These are phyloP conservation scores for Hemaris fuciformis DNA, from an alignment of 2,888 invertebrate genomes.

Conservation along the genomic window DNA sequence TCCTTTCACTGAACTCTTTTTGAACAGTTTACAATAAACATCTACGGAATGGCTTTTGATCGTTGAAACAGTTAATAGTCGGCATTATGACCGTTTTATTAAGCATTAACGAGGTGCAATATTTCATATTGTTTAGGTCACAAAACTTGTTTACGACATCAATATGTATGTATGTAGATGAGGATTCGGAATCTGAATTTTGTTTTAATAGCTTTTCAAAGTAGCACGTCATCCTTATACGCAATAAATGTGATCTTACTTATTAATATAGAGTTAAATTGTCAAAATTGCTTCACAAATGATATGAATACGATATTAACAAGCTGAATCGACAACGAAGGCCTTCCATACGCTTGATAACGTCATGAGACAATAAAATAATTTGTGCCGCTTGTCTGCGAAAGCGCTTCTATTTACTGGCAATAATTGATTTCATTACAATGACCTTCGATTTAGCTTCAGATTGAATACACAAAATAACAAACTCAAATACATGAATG, in stretches of 20 bases:
- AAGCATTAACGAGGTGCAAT: slow-evolving; percentile 18
- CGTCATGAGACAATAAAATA: slow-evolving; percentile 47
- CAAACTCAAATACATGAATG: neutral
- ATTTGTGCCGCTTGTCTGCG: slow-evolving; percentile 44
- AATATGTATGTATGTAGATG: neutral
- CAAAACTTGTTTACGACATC: slow-evolving; percentile 14
- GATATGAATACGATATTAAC: slow-evolving; percentile 42
- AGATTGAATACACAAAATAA: slow-evolving; percentile 16
- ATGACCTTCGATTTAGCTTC: slow-evolving; percentile 35
- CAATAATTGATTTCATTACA: slow-evolving; percentile 40
- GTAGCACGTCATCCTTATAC: neutral
- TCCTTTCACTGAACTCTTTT: slow-evolving; percentile 11
- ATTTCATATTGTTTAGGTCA: slow-evolving; percentile 22
- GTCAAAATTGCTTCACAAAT: slow-evolving; percentile 40
- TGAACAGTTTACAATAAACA: slow-evolving; percentile 9
- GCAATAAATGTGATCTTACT: neutral
- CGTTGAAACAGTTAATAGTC: neutral
- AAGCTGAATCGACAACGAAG: slow-evolving; percentile 54
- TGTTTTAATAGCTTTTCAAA: neutral
- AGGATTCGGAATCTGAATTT: neutral
- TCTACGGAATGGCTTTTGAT: slow-evolving; percentile 2
- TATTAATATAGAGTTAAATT: slow-evolving; percentile 24
- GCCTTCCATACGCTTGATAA: slow-evolving; percentile 41
- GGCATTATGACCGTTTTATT: slow-evolving; percentile 8
- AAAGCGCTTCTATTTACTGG: slow-evolving; percentile 42